phyloP scores from a whole-genome alignment of 2,888 invertebrate species.

The Mantis religiosa region DNA sequence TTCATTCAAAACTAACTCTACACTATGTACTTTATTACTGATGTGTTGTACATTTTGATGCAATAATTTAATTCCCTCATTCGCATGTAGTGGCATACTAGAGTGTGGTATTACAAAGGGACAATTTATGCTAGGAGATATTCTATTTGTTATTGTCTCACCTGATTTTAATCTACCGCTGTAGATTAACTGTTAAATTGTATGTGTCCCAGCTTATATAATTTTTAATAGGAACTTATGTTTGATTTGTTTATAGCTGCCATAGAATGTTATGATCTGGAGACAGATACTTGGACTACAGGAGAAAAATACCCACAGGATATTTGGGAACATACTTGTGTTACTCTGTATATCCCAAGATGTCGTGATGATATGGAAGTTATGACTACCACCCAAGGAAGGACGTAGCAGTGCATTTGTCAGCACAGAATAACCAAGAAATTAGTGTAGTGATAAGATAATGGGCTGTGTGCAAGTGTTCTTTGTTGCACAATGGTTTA shows the following conservation, averaged over 20 bases:
- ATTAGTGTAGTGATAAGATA: neutral
- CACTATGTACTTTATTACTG: too few relatives aligned
- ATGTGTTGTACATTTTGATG: too few relatives aligned
- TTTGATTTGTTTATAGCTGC: conserved; percentile 42
- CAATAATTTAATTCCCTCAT: too few relatives aligned
- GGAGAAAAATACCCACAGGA: conserved; percentile 62
- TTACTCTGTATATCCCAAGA: conserved; percentile 62
- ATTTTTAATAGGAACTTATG: neutral
- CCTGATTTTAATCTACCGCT: too few relatives aligned
- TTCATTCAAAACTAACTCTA: too few relatives aligned
- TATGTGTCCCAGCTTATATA: too few relatives aligned
- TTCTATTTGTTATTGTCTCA: too few relatives aligned
- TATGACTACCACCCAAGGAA: conserved; percentile 34
- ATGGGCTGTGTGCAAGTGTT: neutral
- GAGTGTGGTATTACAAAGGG: too few relatives aligned
- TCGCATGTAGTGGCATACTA: too few relatives aligned
- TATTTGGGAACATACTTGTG: conserved; percentile 68
- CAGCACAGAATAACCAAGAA: neutral
- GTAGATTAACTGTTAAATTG: too few relatives aligned
- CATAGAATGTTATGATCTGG: conserved; percentile 63
- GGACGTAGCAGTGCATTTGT: conserved; percentile 16
- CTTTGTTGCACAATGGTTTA: neutral
- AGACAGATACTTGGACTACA: conserved; percentile 56
- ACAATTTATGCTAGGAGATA: too few relatives aligned
- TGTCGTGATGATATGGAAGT: conserved; percentile 52